Conservation (phyloP, 2,113 vertebrate genomes). For the Triplophysa tibetana region DNA sequence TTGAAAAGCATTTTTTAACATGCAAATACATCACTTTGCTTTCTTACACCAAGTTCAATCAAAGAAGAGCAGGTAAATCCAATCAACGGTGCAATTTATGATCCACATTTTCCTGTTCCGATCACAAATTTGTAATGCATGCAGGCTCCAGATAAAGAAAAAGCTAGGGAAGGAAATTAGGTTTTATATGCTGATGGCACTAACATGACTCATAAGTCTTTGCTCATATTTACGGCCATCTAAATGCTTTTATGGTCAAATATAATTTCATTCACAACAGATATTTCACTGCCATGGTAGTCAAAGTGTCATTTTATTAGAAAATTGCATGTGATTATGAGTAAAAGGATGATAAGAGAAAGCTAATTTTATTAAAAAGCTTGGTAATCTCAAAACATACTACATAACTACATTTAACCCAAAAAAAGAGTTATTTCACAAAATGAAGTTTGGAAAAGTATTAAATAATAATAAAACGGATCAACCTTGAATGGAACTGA, state of each 20-base stretch:
- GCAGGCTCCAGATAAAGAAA: conserved; percentile 45
- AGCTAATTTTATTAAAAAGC: not conserved
- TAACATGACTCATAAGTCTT: conserved; percentile 50
- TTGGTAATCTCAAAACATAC: too few relatives aligned
- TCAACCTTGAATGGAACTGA: too few relatives aligned
- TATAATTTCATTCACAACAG: conserved; percentile 25
- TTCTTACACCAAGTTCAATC: conserved; percentile 74
- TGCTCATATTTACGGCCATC: conserved; percentile 27
- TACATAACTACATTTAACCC: too few relatives aligned
- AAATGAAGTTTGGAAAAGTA: too few relatives aligned
- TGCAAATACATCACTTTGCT: conserved; percentile 77
- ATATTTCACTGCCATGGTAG: conserved; percentile 16
- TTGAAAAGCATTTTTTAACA: conserved; percentile 69
- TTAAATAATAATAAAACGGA: too few relatives aligned
- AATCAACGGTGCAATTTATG: conserved; percentile 70
- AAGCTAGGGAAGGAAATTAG: conserved; percentile 58
- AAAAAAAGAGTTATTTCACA: too few relatives aligned
- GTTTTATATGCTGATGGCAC: conserved; percentile 33
- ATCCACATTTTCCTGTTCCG: conserved; percentile 69
- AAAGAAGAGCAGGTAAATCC: conserved; percentile 76
- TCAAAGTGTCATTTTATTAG: conserved; percentile 31
- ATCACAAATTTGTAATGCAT: conserved; percentile 59
- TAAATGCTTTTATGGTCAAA: conserved; percentile 31
- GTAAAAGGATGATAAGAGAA: conserved; percentile 18
- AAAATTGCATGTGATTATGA: conserved; percentile 28